Evolutionary conservation across 2,113 vertebrate species (phyloP).

Genomic region (Stictonetta naevosa): DNA sequence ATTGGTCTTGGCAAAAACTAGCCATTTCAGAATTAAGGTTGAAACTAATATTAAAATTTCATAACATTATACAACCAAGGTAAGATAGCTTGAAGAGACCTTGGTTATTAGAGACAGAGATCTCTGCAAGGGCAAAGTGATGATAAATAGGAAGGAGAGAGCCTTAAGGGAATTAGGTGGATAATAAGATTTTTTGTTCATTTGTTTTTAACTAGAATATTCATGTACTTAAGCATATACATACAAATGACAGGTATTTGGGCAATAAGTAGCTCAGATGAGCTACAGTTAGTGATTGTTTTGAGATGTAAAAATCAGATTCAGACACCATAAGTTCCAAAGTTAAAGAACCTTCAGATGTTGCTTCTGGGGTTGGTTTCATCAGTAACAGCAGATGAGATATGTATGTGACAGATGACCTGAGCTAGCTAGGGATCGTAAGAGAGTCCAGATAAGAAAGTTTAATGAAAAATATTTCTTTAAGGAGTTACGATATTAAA

Average conservation of each 20-base stretch:
- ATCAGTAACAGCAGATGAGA: neutral
- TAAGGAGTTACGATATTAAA: neutral
- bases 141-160: neutral
- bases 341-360: neutral
- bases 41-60: neutral
- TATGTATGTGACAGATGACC: conserved; percentile 1
- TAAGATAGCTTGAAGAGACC: neutral
- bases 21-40: neutral
- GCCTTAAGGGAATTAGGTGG: neutral
- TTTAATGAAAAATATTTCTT: neutral
- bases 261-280: conserved; percentile 9
- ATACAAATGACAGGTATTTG: neutral
- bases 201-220: neutral
- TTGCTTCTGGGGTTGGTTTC: conserved; percentile 12
- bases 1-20: neutral
- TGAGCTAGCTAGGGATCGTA: neutral
- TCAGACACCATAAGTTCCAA: neutral
- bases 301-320: neutral
- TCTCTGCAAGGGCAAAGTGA: neutral
- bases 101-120: neutral
- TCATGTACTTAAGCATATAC: neutral
- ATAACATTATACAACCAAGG: neutral
- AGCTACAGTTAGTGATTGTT: neutral
- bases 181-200: neutral
- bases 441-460: neutral